A percentile compares a stretch with the other conserved stretches of the same genome.
These are phyloP conservation scores for Dendroctonus valens DNA, from an alignment of 1,140 invertebrate species.

Conservation along the genomic window DNA sequence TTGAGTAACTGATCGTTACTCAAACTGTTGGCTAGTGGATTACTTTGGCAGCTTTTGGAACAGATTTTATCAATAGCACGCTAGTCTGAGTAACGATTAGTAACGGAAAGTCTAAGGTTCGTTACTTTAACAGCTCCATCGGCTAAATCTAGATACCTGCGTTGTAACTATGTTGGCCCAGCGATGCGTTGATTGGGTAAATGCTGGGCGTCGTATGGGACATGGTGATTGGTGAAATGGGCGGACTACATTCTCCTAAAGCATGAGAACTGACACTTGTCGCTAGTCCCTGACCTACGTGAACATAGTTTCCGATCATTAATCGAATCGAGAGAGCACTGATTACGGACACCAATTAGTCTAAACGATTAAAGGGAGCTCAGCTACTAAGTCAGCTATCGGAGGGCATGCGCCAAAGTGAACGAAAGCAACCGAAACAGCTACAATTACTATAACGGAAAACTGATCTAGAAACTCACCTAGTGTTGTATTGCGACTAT, in stretches of 20 bases:
- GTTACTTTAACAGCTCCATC: no score
- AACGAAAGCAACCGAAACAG: no score
- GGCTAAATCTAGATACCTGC: slow-evolving; percentile 18
- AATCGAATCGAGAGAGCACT: neutral
- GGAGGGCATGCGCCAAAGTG: no score
- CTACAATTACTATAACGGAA: no score
- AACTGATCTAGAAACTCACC: slow-evolving; percentile 42
- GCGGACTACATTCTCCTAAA: slow-evolving; percentile 58
- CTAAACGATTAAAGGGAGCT: neutral
- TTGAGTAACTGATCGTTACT: no score
- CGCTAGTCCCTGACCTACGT: slow-evolving; percentile 52
- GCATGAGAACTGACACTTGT: slow-evolving; percentile 59
- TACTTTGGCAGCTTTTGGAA: no score
- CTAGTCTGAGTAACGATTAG: no score
- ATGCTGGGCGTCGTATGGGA: slow-evolving; percentile 54
- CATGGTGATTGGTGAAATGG: slow-evolving; percentile 58
- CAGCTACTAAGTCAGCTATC: neutral
- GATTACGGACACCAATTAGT: slow-evolving; percentile 11
- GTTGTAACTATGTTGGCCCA: slow-evolving; percentile 36
- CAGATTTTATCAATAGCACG: no score
- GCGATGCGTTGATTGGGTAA: slow-evolving; percentile 50
- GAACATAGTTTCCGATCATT: slow-evolving; percentile 22
- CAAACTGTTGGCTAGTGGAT: no score
- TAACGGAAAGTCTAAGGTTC: no score
- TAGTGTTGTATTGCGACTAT: slow-evolving; percentile 62